These are phyloP conservation scores for Coenobita brevimanus DNA, from an alignment of 1,140 invertebrate genomes.

Conservation along the genomic window DNA sequence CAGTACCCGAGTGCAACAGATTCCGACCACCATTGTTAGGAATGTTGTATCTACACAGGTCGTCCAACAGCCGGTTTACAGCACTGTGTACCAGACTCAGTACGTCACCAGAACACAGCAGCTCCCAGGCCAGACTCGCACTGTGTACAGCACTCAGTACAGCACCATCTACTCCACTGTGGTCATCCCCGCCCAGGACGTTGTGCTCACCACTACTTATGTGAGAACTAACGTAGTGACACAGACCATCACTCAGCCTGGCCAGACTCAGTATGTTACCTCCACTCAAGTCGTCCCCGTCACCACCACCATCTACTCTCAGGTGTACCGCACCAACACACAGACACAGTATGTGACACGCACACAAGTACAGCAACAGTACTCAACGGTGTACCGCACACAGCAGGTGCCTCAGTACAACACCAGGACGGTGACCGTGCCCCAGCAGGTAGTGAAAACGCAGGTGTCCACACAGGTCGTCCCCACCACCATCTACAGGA, in stretches of 20 bases:
- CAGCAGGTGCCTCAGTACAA: constrained; percentile 58
- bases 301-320: constrained; percentile 41
- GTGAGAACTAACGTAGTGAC: constrained; percentile 45
- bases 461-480: constrained; percentile 53
- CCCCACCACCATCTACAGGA: constrained; percentile 46
- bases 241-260: constrained; percentile 50
- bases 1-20: constrained; percentile 43
- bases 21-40: constrained; percentile 48
- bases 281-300: constrained; percentile 49
- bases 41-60: constrained; percentile 60
- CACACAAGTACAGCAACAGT: constrained; percentile 45
- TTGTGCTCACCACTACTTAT: neutral
- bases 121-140: constrained; percentile 52
- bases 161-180: constrained; percentile 46
- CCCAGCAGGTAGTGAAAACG: constrained; percentile 42
- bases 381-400: constrained; percentile 41
- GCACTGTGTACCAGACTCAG: constrained; percentile 59
- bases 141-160: constrained; percentile 52
- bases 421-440: constrained; percentile 44
- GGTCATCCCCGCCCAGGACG: constrained; percentile 33
- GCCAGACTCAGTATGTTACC: constrained; percentile 51
- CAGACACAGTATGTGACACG: constrained; percentile 56
- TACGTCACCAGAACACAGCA: constrained; percentile 50
- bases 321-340: constrained; percentile 55
- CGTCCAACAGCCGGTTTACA: constrained; percentile 54